Evolutionary conservation across 2,113 vertebrate species (phyloP).

Genomic region (Macroglossus sobrinus): DNA sequence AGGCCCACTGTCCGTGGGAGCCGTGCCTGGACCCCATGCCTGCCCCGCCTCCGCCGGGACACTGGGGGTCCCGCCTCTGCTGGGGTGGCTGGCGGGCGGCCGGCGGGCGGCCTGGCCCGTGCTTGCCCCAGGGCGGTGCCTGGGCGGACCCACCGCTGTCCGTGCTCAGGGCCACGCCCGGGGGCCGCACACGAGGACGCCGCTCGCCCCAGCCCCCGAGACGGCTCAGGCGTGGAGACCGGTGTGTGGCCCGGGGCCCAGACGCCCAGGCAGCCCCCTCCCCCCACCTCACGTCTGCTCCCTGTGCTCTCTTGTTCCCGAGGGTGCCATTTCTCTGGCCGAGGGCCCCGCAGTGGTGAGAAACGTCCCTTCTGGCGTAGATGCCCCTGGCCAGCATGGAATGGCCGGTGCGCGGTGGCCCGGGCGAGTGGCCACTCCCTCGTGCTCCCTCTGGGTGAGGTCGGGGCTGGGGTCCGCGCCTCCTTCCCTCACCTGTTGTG

Average conservation of each 20-base stretch:
- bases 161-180: too few species aligned
- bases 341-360: neutral
- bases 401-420: neutral
- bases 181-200: too few species aligned
- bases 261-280: too few species aligned
- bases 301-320: neutral
- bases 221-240: neutral
- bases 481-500: neutral
- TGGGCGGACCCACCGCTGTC: neutral
- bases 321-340: rapidly evolving
- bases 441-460: neutral
- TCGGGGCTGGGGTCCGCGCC: too few species aligned
- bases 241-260: neutral
- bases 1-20: neutral
- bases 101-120: neutral
- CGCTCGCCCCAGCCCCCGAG: too few species aligned
- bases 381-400: rapidly evolving
- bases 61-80: neutral
- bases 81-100: neutral
- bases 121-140: neutral
- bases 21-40: neutral
- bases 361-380: neutral
- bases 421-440: rapidly evolving
- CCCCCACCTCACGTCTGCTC: neutral
- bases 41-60: neutral